Evolutionary conservation across 2,888 invertebrate genomes (phyloP).

Genomic region (Hydraecia micacea): DNA sequence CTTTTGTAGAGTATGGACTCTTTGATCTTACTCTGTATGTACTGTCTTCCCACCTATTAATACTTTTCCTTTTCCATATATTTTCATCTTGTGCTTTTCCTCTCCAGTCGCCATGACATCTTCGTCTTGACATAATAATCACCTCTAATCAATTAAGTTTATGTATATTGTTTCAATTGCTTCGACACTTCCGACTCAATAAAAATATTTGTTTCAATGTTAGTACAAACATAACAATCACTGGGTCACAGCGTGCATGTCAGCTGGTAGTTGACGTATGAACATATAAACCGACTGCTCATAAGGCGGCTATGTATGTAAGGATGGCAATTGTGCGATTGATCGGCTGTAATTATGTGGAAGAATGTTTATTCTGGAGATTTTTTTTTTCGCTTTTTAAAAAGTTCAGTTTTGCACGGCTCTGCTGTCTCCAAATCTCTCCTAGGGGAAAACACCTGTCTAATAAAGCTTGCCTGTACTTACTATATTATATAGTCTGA

Average conservation of each 20-base stretch:
- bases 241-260: conserved; percentile 33
- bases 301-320: conserved; percentile 5
- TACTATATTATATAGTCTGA: no score
- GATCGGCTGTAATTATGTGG: neutral
- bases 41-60: neutral
- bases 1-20: neutral
- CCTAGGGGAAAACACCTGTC: neutral
- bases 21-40: neutral
- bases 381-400: neutral
- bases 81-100: neutral
- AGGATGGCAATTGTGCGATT: conserved; percentile 3
- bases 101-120: neutral
- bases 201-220: conserved; percentile 30
- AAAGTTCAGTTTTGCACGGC: neutral
- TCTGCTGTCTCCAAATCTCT: neutral
- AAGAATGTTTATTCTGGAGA: neutral
- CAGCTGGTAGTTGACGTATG: conserved; percentile 11
- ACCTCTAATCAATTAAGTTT: neutral
- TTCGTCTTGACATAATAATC: conserved; percentile 10
- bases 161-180: conserved; percentile 34
- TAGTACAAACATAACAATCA: conserved; percentile 39
- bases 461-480: neutral
- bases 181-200: conserved; percentile 29
- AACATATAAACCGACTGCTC: conserved; percentile 12
- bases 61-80: neutral